Evolutionary conservation across 1,140 invertebrate genomes (phyloP).

Genomic region (Penaeus chinensis): DNA sequence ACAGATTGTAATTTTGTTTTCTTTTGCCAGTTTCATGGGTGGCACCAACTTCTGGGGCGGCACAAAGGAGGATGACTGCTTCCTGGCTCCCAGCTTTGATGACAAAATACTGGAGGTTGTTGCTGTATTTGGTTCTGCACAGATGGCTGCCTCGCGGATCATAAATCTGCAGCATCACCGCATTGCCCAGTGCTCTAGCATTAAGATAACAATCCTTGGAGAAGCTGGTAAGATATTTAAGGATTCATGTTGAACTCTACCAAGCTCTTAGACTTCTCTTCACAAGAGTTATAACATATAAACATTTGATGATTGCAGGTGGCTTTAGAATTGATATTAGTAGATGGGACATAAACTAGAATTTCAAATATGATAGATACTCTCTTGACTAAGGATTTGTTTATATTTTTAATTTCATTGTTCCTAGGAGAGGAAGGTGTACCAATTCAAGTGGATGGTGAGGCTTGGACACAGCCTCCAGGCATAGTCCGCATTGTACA

Average conservation of each 20-base stretch:
- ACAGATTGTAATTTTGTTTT: conserved; percentile 33
- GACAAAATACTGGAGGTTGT: conserved; percentile 95
- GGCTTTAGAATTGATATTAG: no score
- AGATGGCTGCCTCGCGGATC: conserved; percentile 94
- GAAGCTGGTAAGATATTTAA: conserved; percentile 64
- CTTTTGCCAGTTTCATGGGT: conserved; percentile 86
- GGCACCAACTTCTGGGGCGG: conserved; percentile 99
- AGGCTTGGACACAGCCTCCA: conserved; percentile 98
- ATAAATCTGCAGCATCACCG: conserved; percentile 96
- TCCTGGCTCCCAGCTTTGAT: conserved; percentile 89
- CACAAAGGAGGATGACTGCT: conserved; percentile 87
- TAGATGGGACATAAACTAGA: no score
- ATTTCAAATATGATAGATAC: background rate
- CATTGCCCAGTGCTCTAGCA: conserved; percentile 94
- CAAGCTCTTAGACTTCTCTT: no score
- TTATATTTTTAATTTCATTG: background rate
- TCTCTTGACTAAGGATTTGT: background rate
- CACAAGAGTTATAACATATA: no score
- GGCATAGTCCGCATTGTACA: conserved; percentile 95
- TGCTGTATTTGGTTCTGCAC: conserved; percentile 94
- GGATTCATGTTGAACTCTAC: no score
- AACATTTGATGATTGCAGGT: no score
- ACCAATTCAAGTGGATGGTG: conserved; percentile 89
- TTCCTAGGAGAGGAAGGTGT: conserved; percentile 53
- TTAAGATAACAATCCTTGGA: conserved; percentile 94